Evolutionary conservation across 2,113 vertebrate species (phyloP).

Genomic region (Lagopus muta): DNA sequence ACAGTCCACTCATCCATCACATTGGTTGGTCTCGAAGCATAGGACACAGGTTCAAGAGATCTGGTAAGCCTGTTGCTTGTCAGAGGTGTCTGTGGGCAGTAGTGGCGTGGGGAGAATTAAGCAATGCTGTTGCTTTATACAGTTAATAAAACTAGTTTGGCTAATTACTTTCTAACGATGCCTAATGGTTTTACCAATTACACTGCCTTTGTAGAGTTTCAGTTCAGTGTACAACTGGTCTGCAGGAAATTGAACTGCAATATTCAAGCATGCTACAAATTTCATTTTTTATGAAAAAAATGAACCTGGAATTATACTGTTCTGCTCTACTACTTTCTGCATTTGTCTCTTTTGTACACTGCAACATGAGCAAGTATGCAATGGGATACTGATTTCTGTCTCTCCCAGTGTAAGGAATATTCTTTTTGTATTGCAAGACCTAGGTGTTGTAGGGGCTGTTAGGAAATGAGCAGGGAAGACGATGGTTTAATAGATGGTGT

Average conservation of each 20-base stretch:
- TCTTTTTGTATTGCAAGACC: background rate
- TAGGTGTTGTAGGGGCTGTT: background rate
- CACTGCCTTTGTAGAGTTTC: background rate
- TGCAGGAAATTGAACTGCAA: background rate
- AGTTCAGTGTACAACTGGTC: background rate
- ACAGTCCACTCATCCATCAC: slow-evolving; percentile 94
- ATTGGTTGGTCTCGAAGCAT: slow-evolving; percentile 98
- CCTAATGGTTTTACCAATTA: background rate
- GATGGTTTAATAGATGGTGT: background rate
- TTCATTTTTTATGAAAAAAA: background rate
- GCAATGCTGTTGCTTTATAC: background rate
- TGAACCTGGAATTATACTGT: background rate
- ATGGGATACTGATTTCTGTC: background rate
- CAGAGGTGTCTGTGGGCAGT: background rate
- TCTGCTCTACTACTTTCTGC: background rate
- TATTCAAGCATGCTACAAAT: background rate
- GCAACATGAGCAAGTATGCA: fast-evolving
- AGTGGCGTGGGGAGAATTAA: background rate
- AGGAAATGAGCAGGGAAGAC: background rate
- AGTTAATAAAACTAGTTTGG: background rate
- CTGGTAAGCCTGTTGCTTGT: slow-evolving; percentile 79
- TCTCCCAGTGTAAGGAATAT: background rate
- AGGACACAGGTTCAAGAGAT: slow-evolving; percentile 97
- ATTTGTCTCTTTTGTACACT: background rate
- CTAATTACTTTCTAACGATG: background rate